Percentiles rank a stretch among this genome's conserved stretches.
Conservation (phyloP, 1,140 invertebrate genomes). For the Holcopasites calliopsidis region DNA sequence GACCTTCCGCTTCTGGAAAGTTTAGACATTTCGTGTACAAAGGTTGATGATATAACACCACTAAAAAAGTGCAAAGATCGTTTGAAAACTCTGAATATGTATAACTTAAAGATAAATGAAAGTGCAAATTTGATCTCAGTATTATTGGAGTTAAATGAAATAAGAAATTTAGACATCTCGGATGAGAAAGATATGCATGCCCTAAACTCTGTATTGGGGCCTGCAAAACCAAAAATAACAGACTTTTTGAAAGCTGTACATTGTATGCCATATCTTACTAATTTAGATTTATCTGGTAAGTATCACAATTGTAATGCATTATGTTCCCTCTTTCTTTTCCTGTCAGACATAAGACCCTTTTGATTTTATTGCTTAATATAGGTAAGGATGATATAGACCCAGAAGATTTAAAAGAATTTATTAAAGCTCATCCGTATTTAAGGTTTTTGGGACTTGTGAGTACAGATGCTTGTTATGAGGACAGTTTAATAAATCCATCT, state of each 20-base stretch:
- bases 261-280: conserved; percentile 83
- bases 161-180: conserved; percentile 85
- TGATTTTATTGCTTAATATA: conserved; percentile 50
- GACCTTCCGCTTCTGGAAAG: conserved; percentile 85
- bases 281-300: conserved; percentile 86
- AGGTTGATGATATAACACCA: conserved; percentile 85
- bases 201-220: conserved; percentile 75
- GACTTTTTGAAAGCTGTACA: conserved; percentile 78
- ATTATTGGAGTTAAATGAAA: conserved; percentile 81
- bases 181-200: conserved; percentile 81
- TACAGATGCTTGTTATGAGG: conserved; percentile 82
- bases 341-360: not conserved
- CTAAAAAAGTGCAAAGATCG: conserved; percentile 83
- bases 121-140: conserved; percentile 80
- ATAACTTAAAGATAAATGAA: conserved; percentile 82
- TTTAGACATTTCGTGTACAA: conserved; percentile 86
- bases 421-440: conserved; percentile 79
- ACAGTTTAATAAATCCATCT: conserved; percentile 80
- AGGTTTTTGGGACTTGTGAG: conserved; percentile 84
- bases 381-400: conserved; percentile 81
- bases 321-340: not conserved
- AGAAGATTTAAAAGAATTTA: conserved; percentile 79
- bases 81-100: conserved; percentile 83
- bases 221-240: conserved; percentile 77
- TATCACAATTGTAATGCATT: not conserved